Conservation (phyloP, 2,797 vertebrate species). For the Neosilurus mollespiculum region DNA sequence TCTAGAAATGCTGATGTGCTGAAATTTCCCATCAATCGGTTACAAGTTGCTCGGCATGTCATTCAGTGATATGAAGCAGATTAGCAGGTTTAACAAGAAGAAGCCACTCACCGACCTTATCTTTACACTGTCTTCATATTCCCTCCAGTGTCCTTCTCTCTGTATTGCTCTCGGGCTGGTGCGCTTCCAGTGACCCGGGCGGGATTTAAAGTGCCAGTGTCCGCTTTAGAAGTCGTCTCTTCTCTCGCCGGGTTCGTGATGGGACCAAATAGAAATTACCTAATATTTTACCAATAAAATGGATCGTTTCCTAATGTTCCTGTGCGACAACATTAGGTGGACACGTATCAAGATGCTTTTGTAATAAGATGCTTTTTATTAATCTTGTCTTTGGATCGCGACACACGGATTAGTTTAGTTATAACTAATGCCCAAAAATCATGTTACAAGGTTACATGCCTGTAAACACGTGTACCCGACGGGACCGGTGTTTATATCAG, state of each 20-base stretch:
- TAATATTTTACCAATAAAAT: not conserved
- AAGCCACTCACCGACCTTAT: conserved; percentile 49
- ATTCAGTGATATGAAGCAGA: conserved; percentile 18
- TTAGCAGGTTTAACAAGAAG: conserved; percentile 33
- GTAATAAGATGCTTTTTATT: not conserved
- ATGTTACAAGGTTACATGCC: not conserved
- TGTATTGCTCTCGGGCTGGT: conserved; percentile 61
- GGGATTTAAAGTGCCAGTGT: conserved; percentile 61
- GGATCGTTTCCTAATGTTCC: not conserved
- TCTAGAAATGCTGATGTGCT: not conserved
- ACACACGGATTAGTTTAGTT: not conserved
- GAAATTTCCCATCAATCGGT: not conserved
- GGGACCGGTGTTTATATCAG: not conserved
- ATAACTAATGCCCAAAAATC: not conserved
- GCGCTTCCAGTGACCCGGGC: conserved; percentile 64
- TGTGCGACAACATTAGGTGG: not conserved
- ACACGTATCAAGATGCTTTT: not conserved
- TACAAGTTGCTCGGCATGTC: conserved; percentile 2
- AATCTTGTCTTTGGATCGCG: not conserved
- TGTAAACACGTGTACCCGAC: conserved; percentile 29
- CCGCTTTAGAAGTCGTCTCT: conserved; percentile 59
- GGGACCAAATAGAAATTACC: not conserved
- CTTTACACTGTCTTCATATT: conserved; percentile 56
- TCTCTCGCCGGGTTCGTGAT: conserved; percentile 55
- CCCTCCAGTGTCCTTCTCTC: conserved; percentile 61